Conservation (phyloP, 1,140 invertebrate species). For the Eubasilissa regina region DNA sequence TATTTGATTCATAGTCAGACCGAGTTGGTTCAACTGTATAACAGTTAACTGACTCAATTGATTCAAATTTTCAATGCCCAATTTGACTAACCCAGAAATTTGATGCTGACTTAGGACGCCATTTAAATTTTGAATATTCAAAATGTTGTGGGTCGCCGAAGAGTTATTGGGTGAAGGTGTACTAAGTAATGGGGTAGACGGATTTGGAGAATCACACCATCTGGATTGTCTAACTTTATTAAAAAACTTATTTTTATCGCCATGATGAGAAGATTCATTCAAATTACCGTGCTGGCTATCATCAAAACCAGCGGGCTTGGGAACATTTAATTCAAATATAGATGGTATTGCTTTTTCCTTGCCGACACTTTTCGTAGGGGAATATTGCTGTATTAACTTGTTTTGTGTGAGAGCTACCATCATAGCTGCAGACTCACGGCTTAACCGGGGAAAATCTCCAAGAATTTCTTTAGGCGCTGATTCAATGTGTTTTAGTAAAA, state of each 20-base stretch:
- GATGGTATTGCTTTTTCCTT: conserved; percentile 71
- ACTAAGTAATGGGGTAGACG: conserved; percentile 47
- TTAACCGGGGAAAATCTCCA: conserved; percentile 87
- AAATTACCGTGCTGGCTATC: conserved; percentile 62
- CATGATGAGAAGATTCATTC: conserved; percentile 57
- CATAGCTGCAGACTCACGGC: conserved; percentile 80
- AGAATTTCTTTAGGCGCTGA: conserved; percentile 92
- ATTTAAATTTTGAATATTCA: conserved; percentile 73
- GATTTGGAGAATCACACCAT: conserved; percentile 72
- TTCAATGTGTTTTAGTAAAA: conserved; percentile 88
- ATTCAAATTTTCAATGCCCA: conserved; percentile 75
- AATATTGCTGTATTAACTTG: conserved; percentile 75
- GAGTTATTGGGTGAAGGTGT: conserved; percentile 58
- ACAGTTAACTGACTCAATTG: conserved; percentile 74
- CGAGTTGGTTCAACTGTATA: conserved; percentile 74
- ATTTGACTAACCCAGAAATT: conserved; percentile 72
- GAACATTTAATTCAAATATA: conserved; percentile 74
- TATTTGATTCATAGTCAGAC: conserved; percentile 73
- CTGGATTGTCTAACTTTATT: conserved; percentile 75
- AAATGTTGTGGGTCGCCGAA: conserved; percentile 63
- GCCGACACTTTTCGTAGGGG: conserved; percentile 63
- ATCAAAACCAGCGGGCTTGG: conserved; percentile 66
- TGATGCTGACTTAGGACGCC: conserved; percentile 72
- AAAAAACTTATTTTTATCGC: conserved; percentile 68
- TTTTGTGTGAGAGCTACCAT: conserved; percentile 82